A percentile compares a stretch with the other conserved stretches of the same genome.
phyloP scores from a whole-genome alignment of 2,888 invertebrate species.

The Polydrusus cervinus region DNA sequence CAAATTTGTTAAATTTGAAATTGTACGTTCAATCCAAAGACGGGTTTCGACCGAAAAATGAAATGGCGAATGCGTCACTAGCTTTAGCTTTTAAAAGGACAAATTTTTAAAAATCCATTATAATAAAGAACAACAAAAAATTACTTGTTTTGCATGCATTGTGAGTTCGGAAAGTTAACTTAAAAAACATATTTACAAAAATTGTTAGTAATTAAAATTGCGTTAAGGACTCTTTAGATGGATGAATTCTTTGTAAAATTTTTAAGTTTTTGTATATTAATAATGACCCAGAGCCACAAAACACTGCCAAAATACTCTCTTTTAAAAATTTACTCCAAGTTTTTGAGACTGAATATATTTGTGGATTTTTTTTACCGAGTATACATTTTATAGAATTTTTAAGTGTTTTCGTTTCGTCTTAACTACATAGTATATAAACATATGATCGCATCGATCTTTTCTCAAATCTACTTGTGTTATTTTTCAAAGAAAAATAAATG shows the following conservation, averaged over 20 bases:
- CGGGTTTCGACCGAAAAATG: too few relatives aligned
- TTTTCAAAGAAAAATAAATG: slow-evolving; percentile 5
- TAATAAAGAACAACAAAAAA: too few relatives aligned
- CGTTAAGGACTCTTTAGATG: neutral
- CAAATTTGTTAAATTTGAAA: too few relatives aligned
- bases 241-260: slow-evolving; percentile 26
- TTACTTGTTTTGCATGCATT: too few relatives aligned
- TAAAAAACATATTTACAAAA: too few relatives aligned
- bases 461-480: neutral
- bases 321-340: slow-evolving; percentile 45
- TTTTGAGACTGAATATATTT: slow-evolving; percentile 45
- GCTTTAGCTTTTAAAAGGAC: too few relatives aligned
- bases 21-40: too few relatives aligned
- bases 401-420: neutral
- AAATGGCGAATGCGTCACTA: too few relatives aligned
- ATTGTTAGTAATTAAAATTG: too few relatives aligned
- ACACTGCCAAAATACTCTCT: slow-evolving; percentile 67
- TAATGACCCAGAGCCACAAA: slow-evolving; percentile 66
- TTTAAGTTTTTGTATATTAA: slow-evolving; percentile 64
- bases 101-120: too few relatives aligned
- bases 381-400: slow-evolving; percentile 17
- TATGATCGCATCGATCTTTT: neutral
- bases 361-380: slow-evolving; percentile 19
- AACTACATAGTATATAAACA: neutral
- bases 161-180: too few relatives aligned